These are phyloP conservation scores for Luperina testacea DNA, from an alignment of 2,888 invertebrate genomes.

Conservation along the genomic window DNA sequence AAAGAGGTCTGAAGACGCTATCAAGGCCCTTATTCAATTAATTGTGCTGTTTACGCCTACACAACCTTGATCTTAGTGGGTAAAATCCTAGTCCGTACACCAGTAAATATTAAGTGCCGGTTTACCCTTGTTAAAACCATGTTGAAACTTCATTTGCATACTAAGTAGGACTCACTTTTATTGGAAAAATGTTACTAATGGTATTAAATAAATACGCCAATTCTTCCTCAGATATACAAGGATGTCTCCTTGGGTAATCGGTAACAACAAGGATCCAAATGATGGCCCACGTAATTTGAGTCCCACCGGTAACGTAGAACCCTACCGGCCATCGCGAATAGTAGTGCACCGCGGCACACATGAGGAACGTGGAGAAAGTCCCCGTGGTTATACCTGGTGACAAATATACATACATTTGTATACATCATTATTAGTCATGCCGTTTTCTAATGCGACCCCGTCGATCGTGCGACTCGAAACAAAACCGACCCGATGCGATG, in stretches of 20 bases:
- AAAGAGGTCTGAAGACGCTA: neutral
- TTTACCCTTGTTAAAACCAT: neutral
- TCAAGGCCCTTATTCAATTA: constrained; percentile 7
- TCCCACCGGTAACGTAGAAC: constrained; percentile 91
- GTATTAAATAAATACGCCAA: constrained; percentile 90
- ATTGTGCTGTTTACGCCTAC: neutral
- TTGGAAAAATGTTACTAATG: constrained; percentile 86
- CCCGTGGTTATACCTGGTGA: constrained; percentile 86
- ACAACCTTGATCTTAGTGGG: neutral
- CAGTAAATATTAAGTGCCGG: constrained; percentile 9
- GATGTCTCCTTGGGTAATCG: constrained; percentile 91
- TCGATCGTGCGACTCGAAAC: constrained; percentile 11
- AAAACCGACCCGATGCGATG: constrained; percentile 7
- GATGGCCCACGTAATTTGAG: constrained; percentile 88
- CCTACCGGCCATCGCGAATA: constrained; percentile 91
- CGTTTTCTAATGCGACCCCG: constrained; percentile 47
- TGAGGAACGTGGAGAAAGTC: constrained; percentile 92
- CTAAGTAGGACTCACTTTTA: constrained; percentile 76
- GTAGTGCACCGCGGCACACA: constrained; percentile 91
- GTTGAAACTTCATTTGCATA: constrained; percentile 12
- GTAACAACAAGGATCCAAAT: constrained; percentile 90
- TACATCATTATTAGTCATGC: constrained; percentile 33
- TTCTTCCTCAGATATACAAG: constrained; percentile 91
- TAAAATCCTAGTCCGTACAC: neutral
- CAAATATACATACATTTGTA: constrained; percentile 46